Evolutionary conservation across 2,113 vertebrate genomes (phyloP).

Genomic region (Eidolon helvum): DNA sequence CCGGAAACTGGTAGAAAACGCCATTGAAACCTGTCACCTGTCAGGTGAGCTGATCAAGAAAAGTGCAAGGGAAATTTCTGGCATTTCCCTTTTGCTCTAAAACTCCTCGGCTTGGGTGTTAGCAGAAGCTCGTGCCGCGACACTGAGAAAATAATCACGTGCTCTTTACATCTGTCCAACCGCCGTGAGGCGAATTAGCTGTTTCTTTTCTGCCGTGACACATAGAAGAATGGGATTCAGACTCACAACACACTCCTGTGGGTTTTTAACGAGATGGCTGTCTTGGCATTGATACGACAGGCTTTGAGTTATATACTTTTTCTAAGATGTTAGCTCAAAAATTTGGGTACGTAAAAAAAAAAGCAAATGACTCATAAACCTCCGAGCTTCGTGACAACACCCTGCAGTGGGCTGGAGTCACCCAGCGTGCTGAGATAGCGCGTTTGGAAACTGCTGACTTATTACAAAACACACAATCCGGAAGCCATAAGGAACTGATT

Average conservation of each 20-base stretch:
- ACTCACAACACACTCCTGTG: rapidly evolving
- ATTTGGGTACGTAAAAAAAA: not conserved
- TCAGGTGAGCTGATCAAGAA: constrained; percentile 80
- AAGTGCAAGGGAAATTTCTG: not conserved
- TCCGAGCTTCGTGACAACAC: not conserved
- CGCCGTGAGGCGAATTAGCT: not conserved
- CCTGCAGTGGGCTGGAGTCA: not conserved
- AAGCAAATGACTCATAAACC: not conserved
- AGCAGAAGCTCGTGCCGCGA: not conserved
- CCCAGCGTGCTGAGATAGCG: rapidly evolving
- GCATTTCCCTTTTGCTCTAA: not conserved
- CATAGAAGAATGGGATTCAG: not conserved
- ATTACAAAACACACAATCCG: not conserved
- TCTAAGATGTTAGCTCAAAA: not conserved
- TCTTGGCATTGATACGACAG: not conserved
- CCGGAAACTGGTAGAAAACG: constrained; percentile 85
- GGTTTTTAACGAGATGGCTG: not conserved
- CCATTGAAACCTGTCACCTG: constrained; percentile 82
- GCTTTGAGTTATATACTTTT: not conserved
- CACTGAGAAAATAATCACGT: not conserved
- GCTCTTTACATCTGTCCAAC: not conserved
- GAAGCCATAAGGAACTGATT: not conserved
- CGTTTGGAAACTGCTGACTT: not conserved
- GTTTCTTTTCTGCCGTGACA: not conserved
- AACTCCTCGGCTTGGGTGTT: not conserved